Evolutionary conservation across 2,113 vertebrate genomes (phyloP).

Genomic region (Hepsetus odoe): DNA sequence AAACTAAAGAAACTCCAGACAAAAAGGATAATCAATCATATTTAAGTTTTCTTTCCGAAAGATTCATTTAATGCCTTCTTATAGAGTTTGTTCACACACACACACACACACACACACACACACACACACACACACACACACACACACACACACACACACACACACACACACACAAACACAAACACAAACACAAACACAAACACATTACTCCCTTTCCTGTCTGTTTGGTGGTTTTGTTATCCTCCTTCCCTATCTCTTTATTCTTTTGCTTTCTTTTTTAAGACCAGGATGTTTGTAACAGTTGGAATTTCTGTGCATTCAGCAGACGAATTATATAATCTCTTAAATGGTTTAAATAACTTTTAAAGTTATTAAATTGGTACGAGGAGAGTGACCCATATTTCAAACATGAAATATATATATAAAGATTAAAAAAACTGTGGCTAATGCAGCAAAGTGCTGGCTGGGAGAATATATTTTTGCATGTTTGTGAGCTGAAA

Average conservation of each 20-base stretch:
- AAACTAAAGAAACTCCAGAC: no score
- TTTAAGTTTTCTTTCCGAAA: not conserved
- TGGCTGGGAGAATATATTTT: not conserved
- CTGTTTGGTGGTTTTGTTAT: slow-evolving; percentile 4
- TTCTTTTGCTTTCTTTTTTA: slow-evolving; percentile 9
- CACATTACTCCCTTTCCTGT: slow-evolving; percentile 37
- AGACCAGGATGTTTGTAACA: not conserved
- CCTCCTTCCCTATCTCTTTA: slow-evolving; percentile 12
- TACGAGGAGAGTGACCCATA: not conserved
- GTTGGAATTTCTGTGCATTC: not conserved
- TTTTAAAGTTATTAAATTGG: not conserved
- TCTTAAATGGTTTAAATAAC: not conserved
- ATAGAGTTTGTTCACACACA: slow-evolving; percentile 4
- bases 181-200: slow-evolving; percentile 5
- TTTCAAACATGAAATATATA: not conserved
- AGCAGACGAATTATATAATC: not conserved
- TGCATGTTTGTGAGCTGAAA: not conserved
- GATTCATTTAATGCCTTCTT: slow-evolving; percentile 4
- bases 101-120: slow-evolving; percentile 7
- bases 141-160: slow-evolving; percentile 5
- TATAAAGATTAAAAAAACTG: slow-evolving; percentile 4
- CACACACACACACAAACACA: not conserved
- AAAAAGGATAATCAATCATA: no score
- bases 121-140: slow-evolving; percentile 5
- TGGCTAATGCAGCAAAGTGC: not conserved